Evolutionary conservation across 2,113 vertebrate genomes (phyloP).

Genomic region (Camelus bactrianus): DNA sequence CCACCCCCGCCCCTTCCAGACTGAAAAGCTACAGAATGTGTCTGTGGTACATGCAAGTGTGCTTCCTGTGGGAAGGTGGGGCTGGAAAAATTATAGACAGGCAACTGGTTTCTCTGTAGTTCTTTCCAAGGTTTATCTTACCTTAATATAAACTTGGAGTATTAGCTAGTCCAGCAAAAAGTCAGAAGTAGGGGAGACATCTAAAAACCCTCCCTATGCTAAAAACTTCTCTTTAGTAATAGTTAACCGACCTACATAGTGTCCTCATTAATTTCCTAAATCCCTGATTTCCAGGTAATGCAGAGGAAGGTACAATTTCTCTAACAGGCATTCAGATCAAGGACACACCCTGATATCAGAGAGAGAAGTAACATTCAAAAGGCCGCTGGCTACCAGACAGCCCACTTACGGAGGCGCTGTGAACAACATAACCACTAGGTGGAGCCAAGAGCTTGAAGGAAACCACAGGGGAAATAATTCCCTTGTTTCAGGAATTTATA

Average conservation of each 20-base stretch:
- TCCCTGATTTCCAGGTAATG: not conserved
- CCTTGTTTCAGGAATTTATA: not conserved
- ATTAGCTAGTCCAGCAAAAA: not conserved
- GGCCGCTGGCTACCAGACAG: not conserved
- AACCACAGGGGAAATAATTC: not conserved
- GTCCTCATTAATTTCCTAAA: not conserved
- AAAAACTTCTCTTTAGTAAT: conserved; percentile 7
- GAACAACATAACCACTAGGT: conserved; percentile 47
- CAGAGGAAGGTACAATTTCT: not conserved
- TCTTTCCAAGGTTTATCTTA: not conserved
- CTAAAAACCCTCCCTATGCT: not conserved
- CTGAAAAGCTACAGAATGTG: not conserved
- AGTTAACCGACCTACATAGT: not conserved
- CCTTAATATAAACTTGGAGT: not conserved
- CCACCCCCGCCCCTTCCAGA: not conserved
- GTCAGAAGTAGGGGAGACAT: not conserved
- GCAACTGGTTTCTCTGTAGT: not conserved
- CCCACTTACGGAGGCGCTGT: not conserved
- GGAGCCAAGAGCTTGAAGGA: conserved; percentile 50
- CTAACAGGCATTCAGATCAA: not conserved
- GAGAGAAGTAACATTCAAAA: not conserved
- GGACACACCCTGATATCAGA: not conserved
- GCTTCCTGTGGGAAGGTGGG: not conserved
- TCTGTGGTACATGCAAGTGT: not conserved
- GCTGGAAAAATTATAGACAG: not conserved